phyloP scores from a whole-genome alignment of 2,797 vertebrate genomes.

The Sebastes melanostomus region DNA sequence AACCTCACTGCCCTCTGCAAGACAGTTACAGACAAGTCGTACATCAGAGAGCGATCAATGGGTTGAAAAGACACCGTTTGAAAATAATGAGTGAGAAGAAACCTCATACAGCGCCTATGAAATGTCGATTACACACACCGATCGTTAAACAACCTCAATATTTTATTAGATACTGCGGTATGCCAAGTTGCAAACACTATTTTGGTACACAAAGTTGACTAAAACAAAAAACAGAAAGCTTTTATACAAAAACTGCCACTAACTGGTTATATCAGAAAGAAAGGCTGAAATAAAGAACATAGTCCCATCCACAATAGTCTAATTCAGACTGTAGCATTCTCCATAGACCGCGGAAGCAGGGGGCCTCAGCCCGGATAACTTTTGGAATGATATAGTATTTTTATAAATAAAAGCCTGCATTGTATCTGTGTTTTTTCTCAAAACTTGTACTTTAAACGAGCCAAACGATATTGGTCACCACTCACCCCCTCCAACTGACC shows the following conservation, averaged over 20 bases:
- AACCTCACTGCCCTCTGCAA: constrained; percentile 92
- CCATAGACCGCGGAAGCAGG: too few species aligned
- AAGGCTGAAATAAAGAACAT: neutral
- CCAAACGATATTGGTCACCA: too few species aligned
- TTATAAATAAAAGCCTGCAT: too few species aligned
- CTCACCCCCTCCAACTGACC: fast-evolving
- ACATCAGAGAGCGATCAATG: neutral
- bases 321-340: too few species aligned
- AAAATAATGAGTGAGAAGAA: neutral
- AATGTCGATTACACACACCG: neutral
- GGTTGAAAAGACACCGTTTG: neutral
- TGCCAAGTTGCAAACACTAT: neutral
- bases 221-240: too few species aligned
- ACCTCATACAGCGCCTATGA: neutral
- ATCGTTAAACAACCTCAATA: neutral
- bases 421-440: too few species aligned
- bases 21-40: neutral
- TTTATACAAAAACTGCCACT: too few species aligned
- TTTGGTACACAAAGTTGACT: neutral
- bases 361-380: too few species aligned
- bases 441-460: too few species aligned
- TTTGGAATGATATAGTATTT: too few species aligned
- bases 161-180: neutral
- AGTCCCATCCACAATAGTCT: neutral
- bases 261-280: too few species aligned